Evolutionary conservation across 2,797 vertebrate genomes (phyloP), one percentile per base, ranked within the genome.

Genomic region (Danio jaintianensis): DNA sequence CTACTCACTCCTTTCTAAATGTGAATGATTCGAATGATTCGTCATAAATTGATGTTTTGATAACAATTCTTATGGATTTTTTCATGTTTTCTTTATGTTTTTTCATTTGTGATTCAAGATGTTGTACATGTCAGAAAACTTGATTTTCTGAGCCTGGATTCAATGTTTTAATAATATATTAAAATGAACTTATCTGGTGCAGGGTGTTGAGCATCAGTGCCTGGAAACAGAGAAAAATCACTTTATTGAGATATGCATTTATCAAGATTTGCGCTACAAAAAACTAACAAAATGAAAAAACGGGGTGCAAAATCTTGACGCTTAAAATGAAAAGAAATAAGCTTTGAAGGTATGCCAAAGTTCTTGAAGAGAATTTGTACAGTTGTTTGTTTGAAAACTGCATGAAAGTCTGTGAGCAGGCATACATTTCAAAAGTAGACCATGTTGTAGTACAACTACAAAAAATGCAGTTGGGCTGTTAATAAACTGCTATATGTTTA

Each of bases 131-230:
- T 97, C 94, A 94, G 96, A 96, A 95, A 96, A 96, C 96, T 38
- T 85, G 85, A 91, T 89, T 97, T 94, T 96, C 95, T 95, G 95
- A 95, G 95, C 95, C 96, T 98, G 96, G 92, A 94, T 94, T 97
- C 94, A 94, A 95, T 97, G 97, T 98, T 96, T 95, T 93, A 94
- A 96, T 96, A 94, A 95, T 94, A 92, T 73, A 93, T 94, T 93
- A 94, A 94, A 94, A 90, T 89, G 89, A 93, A 90, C 91, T 93
- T 92, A 94, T 91, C 90, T 71, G 88, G 92, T 84, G 66, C 80
- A 85, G 79, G 18, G 20, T 73, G 78, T 73, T 80, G 78, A 80
- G 50, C 59, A 80, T 73, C 69, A 66, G 78, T 80, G 69, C 61
- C 61, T 64, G 9, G 73, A 66, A 12, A 64, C 6, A 68, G 75